These are phyloP conservation scores for Zaprionus gabonicus DNA, from an alignment of 1,140 invertebrate species.

Conservation along the genomic window DNA sequence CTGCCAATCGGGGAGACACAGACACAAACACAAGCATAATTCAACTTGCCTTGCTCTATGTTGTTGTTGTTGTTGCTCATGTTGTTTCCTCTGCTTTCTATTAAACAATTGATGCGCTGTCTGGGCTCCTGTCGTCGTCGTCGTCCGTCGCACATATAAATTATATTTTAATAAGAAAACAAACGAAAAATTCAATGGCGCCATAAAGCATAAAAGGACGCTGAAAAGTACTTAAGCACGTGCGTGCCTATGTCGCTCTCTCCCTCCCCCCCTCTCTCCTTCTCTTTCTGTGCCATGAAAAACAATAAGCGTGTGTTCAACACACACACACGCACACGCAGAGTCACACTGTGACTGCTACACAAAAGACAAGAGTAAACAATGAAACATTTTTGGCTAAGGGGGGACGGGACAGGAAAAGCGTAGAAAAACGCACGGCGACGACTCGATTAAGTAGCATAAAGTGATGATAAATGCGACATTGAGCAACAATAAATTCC, in stretches of 20 bases:
- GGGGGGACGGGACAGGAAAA: constrained; percentile 34
- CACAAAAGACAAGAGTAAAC: constrained; percentile 64
- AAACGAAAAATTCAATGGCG: constrained; percentile 82
- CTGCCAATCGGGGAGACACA: neutral
- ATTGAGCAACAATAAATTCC: constrained; percentile 81
- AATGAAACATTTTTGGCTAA: constrained; percentile 66
- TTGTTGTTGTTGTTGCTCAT: neutral
- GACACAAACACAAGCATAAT: constrained; percentile 4
- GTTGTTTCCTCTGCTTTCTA: constrained; percentile 59
- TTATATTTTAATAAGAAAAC: constrained; percentile 83
- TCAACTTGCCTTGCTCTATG: neutral
- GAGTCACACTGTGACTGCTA: constrained; percentile 19
- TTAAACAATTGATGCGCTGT: constrained; percentile 75
- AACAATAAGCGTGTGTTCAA: constrained; percentile 67
- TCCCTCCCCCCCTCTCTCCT: neutral
- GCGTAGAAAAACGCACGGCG: constrained; percentile 52
- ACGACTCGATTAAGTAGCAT: constrained; percentile 80
- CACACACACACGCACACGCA: constrained; percentile 18
- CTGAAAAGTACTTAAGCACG: constrained; percentile 75
- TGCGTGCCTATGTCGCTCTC: constrained; percentile 29
- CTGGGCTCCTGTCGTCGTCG: constrained; percentile 23
- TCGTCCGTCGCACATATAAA: constrained; percentile 70
- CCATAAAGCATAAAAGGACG: constrained; percentile 80
- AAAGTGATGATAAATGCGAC: constrained; percentile 83
- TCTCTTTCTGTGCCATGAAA: constrained; percentile 36